These are phyloP conservation scores for Anastatus disparis DNA, from an alignment of 1,140 invertebrate genomes.

Conservation along the genomic window DNA sequence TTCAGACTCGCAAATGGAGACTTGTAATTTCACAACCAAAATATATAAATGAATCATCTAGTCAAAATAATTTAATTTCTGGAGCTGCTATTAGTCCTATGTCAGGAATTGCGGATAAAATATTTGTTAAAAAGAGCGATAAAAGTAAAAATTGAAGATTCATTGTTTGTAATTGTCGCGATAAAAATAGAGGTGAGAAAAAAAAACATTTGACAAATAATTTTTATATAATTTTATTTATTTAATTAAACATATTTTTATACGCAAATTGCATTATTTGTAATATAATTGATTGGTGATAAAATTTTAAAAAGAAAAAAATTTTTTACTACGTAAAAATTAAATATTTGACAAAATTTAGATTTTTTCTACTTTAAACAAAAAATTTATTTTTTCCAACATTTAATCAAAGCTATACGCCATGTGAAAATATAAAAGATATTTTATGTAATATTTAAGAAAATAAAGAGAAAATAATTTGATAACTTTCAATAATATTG, in stretches of 20 bases:
- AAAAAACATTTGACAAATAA: too few species aligned
- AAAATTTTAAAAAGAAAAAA: too few species aligned
- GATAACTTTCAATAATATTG: too few species aligned
- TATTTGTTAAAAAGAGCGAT: constrained; percentile 84
- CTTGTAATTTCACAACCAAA: constrained; percentile 65
- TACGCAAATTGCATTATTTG: too few species aligned
- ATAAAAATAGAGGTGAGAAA: constrained; percentile 98
- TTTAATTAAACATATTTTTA: too few species aligned
- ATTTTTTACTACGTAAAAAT: too few species aligned
- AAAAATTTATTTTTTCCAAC: too few species aligned
- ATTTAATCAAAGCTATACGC: constrained; percentile 84
- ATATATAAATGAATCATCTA: constrained; percentile 64
- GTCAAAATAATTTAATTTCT: constrained; percentile 44
- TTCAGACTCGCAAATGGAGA: constrained; percentile 68
- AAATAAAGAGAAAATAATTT: too few species aligned
- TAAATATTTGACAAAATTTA: too few species aligned
- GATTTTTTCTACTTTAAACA: too few species aligned
- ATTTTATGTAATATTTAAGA: constrained; percentile 82
- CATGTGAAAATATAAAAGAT: constrained; percentile 80
- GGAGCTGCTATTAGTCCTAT: constrained; percentile 86
- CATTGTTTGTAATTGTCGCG: constrained; percentile 91
- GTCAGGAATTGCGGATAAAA: constrained; percentile 93
- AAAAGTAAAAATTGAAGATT: constrained; percentile 84
- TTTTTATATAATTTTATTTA: too few species aligned
- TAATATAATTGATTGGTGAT: too few species aligned